phyloP scores from a whole-genome alignment of 2,113 vertebrate genomes.

The Cacatua alba region DNA sequence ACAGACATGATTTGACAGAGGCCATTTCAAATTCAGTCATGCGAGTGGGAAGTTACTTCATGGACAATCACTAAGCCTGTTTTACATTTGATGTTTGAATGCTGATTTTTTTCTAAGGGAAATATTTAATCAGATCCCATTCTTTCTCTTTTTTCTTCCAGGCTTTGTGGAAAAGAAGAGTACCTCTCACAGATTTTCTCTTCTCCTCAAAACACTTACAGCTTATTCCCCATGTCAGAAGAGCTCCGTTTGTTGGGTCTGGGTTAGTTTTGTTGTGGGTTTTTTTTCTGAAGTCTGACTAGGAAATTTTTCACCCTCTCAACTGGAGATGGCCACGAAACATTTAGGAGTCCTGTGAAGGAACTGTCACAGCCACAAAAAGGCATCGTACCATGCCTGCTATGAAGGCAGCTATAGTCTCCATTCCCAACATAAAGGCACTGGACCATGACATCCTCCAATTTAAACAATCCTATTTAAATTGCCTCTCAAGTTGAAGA shows the following conservation, averaged over 20 bases:
- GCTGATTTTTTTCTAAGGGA: constrained; percentile 1
- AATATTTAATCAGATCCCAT: background rate
- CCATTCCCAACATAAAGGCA: background rate
- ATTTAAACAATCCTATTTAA: constrained; percentile 7
- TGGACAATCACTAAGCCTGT: background rate
- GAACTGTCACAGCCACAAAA: background rate
- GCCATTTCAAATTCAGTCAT: background rate
- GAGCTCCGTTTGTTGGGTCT: background rate
- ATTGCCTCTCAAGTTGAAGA: constrained; percentile 15
- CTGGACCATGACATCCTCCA: background rate
- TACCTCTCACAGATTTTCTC: background rate
- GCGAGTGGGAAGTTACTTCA: background rate
- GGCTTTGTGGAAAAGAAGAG: background rate
- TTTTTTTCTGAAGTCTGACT: background rate
- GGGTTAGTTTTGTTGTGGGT: background rate
- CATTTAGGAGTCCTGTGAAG: background rate
- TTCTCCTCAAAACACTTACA: background rate
- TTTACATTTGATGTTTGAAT: constrained; percentile 9
- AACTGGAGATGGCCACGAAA: background rate
- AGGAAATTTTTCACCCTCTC: background rate
- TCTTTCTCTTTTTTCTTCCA: background rate
- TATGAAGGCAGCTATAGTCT: background rate
- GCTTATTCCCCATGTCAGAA: background rate
- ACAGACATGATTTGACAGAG: background rate
- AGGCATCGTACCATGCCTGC: background rate